Evolutionary conservation across 2,888 invertebrate species (phyloP).

Genomic region (Matsumyia berberina): DNA sequence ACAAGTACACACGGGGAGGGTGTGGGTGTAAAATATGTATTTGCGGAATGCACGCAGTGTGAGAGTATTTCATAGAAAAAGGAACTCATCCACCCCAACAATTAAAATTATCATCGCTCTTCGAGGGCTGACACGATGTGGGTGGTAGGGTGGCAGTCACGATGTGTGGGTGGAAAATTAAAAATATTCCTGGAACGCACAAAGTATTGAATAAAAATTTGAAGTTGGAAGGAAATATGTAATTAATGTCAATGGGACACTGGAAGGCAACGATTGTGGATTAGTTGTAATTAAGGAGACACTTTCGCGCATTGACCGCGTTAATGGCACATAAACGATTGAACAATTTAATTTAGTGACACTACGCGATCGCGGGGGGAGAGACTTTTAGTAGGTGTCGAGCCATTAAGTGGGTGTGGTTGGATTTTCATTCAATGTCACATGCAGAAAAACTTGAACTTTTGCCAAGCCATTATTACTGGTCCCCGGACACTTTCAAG

Average conservation of each 20-base stretch:
- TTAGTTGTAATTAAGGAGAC: slow-evolving; percentile 12
- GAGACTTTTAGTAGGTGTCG: slow-evolving; percentile 15
- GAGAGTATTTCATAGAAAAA: not conserved
- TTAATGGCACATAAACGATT: not conserved
- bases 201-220: slow-evolving; percentile 1
- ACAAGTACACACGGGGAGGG: not conserved
- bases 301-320: slow-evolving; percentile 13
- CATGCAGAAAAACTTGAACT: slow-evolving; percentile 11
- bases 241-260: slow-evolving; percentile 46
- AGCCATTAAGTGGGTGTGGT: not conserved
- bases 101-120: slow-evolving; percentile 18
- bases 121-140: not conserved
- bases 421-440: not conserved
- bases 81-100: slow-evolving; percentile 1
- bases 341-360: slow-evolving; percentile 26
- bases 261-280: slow-evolving; percentile 18
- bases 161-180: slow-evolving; percentile 11
- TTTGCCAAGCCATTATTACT: slow-evolving; percentile 1
- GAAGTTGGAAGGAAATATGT: slow-evolving; percentile 19
- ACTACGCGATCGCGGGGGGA: not conserved
- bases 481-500: not conserved
- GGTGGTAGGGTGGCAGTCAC: not conserved
- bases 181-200: slow-evolving; percentile 33
- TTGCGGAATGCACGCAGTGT: slow-evolving; percentile 20
- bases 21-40: slow-evolving; percentile 25